phyloP scores from a whole-genome alignment of 1,140 invertebrate genomes.

The Diorhabda elongata region DNA sequence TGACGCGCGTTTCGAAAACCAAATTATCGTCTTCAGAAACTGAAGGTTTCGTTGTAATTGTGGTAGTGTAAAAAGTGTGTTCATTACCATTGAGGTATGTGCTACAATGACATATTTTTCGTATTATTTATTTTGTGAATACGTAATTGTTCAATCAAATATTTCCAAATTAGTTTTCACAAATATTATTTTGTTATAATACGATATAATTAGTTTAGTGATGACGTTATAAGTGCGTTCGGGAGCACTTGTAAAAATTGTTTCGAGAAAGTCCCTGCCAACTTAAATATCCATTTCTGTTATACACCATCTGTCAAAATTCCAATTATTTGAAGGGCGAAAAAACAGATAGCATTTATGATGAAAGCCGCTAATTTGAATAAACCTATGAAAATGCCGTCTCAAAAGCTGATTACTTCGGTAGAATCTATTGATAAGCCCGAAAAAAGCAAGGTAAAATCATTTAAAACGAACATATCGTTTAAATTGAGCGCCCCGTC shows the following conservation, averaged over 20 bases:
- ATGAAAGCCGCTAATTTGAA: conserved; percentile 20
- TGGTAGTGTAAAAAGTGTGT: too few species aligned
- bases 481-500: background rate
- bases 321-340: background rate
- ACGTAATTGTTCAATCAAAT: background rate
- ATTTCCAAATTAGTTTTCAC: background rate
- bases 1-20: too few species aligned
- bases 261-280: background rate
- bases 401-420: conserved; percentile 1
- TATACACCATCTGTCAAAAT: conserved; percentile 11
- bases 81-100: too few species aligned
- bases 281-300: background rate
- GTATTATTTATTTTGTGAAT: background rate
- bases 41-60: too few species aligned
- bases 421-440: conserved; percentile 4
- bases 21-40: too few species aligned
- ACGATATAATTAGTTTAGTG: background rate
- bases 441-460: conserved; percentile 12
- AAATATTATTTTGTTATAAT: background rate
- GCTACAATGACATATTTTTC: too few species aligned
- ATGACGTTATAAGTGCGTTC: background rate
- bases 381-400: conserved; percentile 9
- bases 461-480: background rate
- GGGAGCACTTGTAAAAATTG: background rate
- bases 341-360: conserved; percentile 5